Percentiles rank a stretch among this genome's conserved stretches.
Conservation (phyloP, 2,888 invertebrate species). For the Phyllotreta striolata region DNA sequence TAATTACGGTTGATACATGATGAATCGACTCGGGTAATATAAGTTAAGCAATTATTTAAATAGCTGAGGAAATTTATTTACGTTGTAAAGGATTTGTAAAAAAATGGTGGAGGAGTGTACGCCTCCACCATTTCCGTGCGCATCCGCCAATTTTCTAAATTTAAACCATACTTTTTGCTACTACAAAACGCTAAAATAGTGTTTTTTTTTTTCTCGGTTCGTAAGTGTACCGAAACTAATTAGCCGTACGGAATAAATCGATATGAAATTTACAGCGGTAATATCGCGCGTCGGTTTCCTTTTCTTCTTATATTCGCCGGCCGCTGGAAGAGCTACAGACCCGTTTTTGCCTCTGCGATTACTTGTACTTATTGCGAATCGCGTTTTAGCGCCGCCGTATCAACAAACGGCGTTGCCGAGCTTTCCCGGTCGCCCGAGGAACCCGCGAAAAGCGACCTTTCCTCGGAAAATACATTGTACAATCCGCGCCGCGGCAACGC, state of each 20-base stretch:
- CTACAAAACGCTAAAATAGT: too few relatives aligned
- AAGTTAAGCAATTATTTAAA: too few relatives aligned
- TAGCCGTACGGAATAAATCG: conserved; percentile 36
- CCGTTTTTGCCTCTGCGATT: conserved; percentile 41
- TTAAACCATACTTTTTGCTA: too few relatives aligned
- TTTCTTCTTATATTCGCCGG: conserved; percentile 34
- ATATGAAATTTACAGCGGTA: conserved; percentile 32
- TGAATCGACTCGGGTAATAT: too few relatives aligned
- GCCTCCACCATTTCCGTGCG: too few relatives aligned
- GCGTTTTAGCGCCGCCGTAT: conserved; percentile 29
- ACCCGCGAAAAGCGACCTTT: neutral
- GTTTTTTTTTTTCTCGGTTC: neutral
- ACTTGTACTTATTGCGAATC: conserved; percentile 9
- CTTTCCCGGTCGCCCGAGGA: neutral
- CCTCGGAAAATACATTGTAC: neutral
- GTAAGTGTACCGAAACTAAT: conserved; percentile 26
- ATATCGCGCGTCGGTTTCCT: conserved; percentile 29
- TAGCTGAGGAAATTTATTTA: too few relatives aligned
- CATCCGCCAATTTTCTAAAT: too few relatives aligned
- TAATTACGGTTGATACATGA: too few relatives aligned
- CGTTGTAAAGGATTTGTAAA: too few relatives aligned
- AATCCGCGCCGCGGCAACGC: neutral
- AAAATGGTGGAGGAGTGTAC: too few relatives aligned
- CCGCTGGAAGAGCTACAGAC: conserved; percentile 15
- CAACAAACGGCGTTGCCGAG: conserved; percentile 11